These are phyloP conservation scores for Monochamus alternatus DNA, from an alignment of 2,888 invertebrate species.

Conservation along the genomic window DNA sequence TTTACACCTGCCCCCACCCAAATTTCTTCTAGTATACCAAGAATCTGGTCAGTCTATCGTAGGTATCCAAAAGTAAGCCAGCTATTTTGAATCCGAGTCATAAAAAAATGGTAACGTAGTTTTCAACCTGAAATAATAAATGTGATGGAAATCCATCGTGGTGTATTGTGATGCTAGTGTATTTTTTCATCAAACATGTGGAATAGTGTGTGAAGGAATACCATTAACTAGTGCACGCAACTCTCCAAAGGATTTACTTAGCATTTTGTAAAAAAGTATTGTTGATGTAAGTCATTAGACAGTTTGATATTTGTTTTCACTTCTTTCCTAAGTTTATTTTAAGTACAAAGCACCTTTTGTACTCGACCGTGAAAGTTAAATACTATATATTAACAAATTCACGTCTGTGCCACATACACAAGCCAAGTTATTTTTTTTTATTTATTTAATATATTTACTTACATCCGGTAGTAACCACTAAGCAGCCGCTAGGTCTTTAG, in stretches of 20 bases:
- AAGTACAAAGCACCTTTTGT: slow-evolving; percentile 25
- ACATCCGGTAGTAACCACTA: slow-evolving; percentile 15
- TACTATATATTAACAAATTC: slow-evolving; percentile 15
- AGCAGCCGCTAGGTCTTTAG: background rate
- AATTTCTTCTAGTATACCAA: slow-evolving; percentile 48
- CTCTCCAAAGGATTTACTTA: slow-evolving; percentile 27
- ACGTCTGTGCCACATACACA: slow-evolving; percentile 4
- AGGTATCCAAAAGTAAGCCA: slow-evolving; percentile 40
- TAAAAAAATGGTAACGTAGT: slow-evolving; percentile 44
- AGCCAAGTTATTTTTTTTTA: slow-evolving; percentile 16
- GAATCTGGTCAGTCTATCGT: slow-evolving; percentile 45
- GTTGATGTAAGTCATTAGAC: slow-evolving; percentile 36
- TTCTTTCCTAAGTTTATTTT: slow-evolving; percentile 21
- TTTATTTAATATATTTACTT: slow-evolving; percentile 16
- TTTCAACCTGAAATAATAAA: slow-evolving; percentile 18
- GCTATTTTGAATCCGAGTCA: slow-evolving; percentile 37
- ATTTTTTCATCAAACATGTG: slow-evolving; percentile 26
- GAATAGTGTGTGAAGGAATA: slow-evolving; percentile 32
- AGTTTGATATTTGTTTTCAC: slow-evolving; percentile 11
- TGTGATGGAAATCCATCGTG: slow-evolving; percentile 11
- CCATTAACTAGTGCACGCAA: slow-evolving; percentile 28
- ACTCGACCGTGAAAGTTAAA: slow-evolving; percentile 27
- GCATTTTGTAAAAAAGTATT: slow-evolving; percentile 24
- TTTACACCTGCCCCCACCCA: slow-evolving; percentile 46
- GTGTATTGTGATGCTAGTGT: slow-evolving; percentile 42